Percentiles rank a stretch among this genome's conserved stretches.
phyloP scores from a whole-genome alignment of 2,888 invertebrate genomes.

The Eupithecia centaureata region DNA sequence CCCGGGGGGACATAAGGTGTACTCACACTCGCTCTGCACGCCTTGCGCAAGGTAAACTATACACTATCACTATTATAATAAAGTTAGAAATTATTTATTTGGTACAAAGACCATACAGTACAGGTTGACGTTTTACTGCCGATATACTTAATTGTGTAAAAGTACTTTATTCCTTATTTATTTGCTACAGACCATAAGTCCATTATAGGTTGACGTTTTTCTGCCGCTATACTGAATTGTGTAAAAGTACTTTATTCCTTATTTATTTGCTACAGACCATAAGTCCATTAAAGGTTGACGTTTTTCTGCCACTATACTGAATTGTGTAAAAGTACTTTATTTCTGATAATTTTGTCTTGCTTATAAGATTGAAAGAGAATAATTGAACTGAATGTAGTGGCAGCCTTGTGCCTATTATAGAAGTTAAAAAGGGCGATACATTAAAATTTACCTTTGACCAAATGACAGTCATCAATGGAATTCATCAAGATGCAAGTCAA shows the following conservation, averaged over 20 bases:
- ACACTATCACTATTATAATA: neutral
- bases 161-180: no score
- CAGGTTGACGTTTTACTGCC: neutral
- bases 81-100: neutral
- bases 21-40: conserved; percentile 86
- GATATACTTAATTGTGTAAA: no score
- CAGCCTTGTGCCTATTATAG: neutral
- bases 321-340: neutral
- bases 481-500: no score
- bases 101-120: neutral
- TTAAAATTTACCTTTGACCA: no score
- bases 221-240: no score
- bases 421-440: no score
- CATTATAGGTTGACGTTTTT: no score
- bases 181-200: no score
- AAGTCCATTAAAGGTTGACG: no score
- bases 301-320: no score
- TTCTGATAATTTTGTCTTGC: neutral
- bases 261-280: no score
- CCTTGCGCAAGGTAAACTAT: conserved; percentile 86
- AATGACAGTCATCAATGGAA: neutral
- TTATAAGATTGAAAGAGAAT: neutral
- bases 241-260: no score
- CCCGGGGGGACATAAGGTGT: conserved; percentile 78
- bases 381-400: neutral